phyloP scores from a whole-genome alignment of 2,113 vertebrate genomes.

The Phalacrocorax brasilianus region DNA sequence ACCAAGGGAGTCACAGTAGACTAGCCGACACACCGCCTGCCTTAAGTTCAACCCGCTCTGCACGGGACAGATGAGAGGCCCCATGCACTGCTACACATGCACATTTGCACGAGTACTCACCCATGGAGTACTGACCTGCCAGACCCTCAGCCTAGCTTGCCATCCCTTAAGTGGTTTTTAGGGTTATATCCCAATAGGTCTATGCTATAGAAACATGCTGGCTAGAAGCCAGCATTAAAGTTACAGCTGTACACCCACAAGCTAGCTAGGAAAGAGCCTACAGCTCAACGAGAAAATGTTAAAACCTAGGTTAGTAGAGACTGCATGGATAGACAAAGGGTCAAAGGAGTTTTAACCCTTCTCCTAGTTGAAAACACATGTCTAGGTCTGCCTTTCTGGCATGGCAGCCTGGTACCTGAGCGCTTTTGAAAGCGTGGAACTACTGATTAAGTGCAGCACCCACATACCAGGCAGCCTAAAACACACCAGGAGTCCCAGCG shows the following conservation, averaged over 20 bases:
- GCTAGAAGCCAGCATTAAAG: background rate
- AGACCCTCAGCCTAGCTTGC: background rate
- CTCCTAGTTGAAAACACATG: background rate
- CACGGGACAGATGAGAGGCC: background rate
- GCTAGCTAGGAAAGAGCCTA: background rate
- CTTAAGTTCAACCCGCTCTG: background rate
- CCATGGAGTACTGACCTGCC: background rate
- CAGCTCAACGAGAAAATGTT: background rate
- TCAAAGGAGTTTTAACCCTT: background rate
- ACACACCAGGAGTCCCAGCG: rapidly evolving
- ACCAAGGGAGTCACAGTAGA: background rate
- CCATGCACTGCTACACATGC: rapidly evolving
- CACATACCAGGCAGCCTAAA: background rate
- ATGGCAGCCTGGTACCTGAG: background rate
- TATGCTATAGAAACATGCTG: background rate
- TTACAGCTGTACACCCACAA: background rate
- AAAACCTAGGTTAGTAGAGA: background rate
- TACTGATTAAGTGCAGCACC: too few relatives aligned
- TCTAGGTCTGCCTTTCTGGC: background rate
- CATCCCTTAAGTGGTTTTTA: background rate
- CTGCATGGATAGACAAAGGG: background rate
- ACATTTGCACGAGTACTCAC: background rate
- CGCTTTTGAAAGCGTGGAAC: background rate
- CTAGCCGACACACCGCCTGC: background rate
- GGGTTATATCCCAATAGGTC: background rate